Base-by-base conservation (phyloP, 2,888 invertebrate species). In the Drosophila quinaria region DNA sequence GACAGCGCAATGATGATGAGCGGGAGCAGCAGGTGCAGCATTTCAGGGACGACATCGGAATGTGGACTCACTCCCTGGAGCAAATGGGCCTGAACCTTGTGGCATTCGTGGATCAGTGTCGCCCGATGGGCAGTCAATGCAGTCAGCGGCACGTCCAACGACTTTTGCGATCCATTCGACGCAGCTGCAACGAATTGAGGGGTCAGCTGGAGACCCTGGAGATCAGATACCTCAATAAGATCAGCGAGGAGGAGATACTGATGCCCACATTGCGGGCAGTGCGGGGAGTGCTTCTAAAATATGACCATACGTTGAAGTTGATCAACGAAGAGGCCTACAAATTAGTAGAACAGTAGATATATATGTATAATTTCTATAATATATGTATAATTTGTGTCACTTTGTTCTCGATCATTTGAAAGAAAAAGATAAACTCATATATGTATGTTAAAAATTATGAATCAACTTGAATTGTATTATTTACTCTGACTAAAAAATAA, bases 21-120 rank as follows among this genome's bases (percentile, higher is more conserved):
- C 22, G 29, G 15, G 22, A 62, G 4, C 49, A 22, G 6, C 10
- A 35, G n/a, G 10, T 9, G 4, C 39, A 46, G 13, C 55, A 69
- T 5, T 81, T 82, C 17, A 33, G 68, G 19, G 50, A 52, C 9
- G 85, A 82, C 11, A 46, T 82, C 22, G 51, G 35, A 11, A 22
- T 44, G 11, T 82, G 85, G 82, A 49, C 56, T 1, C 29, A 22
- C n/a, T 54, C 60, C 8, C 46, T 85, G 29, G 69, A 70, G 19
- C 64, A 69, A 19, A 39, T 80, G 29, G 75, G 70, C 2, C 3
- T 46, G 3, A 62, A 49, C 17, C 50, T 80, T 31, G 19, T 46
- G 1, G 33, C 52, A 25, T 59, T 85, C 42, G 80, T 85, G n/a
- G 70, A 75, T 3, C 56, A 78, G 29, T 82, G 85, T 37, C 75